These are phyloP conservation scores for Battus philenor DNA, from an alignment of 1,140 invertebrate species.

Conservation along the genomic window DNA sequence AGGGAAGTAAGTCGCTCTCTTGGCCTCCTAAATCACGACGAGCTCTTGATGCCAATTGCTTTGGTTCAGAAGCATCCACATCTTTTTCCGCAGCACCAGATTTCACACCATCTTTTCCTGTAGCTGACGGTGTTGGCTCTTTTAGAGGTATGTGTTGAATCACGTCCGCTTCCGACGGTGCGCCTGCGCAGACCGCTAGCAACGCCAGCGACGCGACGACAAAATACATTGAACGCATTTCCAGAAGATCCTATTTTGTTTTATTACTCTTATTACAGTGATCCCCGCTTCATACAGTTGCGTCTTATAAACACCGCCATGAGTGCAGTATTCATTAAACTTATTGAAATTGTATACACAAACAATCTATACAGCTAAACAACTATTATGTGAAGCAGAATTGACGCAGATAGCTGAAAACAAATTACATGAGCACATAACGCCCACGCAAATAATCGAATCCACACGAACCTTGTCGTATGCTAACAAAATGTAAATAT, in stretches of 20 bases:
- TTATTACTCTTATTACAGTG: conserved; percentile 23
- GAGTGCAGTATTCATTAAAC: conserved; percentile 51
- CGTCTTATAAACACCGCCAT: conserved; percentile 41
- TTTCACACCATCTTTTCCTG: conserved; percentile 48
- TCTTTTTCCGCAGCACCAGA: conserved; percentile 58
- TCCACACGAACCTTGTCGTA: conserved; percentile 42
- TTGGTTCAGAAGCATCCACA: conserved; percentile 45
- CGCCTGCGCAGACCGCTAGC: conserved; percentile 53
- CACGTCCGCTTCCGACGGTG: conserved; percentile 44
- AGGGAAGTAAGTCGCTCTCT: conserved; percentile 58
- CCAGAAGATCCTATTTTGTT: conserved; percentile 59
- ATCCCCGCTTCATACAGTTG: neutral
- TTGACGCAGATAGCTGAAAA: conserved; percentile 49
- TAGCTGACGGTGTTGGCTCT: conserved; percentile 63
- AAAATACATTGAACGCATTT: conserved; percentile 60
- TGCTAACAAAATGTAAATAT: conserved; percentile 32
- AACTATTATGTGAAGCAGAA: conserved; percentile 31
- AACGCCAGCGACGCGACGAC: conserved; percentile 59
- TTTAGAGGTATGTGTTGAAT: conserved; percentile 62
- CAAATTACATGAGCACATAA: conserved; percentile 36
- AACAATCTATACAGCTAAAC: conserved; percentile 40
- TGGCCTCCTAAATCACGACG: conserved; percentile 45
- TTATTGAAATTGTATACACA: conserved; percentile 45
- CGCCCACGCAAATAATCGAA: conserved; percentile 34
- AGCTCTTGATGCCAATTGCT: conserved; percentile 20